phyloP scores from a whole-genome alignment of 2,797 vertebrate genomes.

The Clarias platycephalus region DNA sequence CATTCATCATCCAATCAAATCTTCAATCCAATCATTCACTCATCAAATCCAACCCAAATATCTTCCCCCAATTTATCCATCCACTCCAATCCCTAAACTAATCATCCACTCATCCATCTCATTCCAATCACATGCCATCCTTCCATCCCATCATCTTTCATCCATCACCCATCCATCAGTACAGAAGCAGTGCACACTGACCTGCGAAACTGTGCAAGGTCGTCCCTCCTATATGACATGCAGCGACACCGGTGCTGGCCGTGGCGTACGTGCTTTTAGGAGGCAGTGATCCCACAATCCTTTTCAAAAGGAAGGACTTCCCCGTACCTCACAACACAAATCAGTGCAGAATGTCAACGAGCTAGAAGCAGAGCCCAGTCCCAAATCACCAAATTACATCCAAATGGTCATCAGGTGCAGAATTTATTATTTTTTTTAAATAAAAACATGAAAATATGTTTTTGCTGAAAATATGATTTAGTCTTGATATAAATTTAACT shows the following conservation, averaged over 20 bases:
- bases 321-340: slow-evolving; percentile 81
- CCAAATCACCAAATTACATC: too few relatives aligned
- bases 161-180: neutral
- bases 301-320: slow-evolving; percentile 92
- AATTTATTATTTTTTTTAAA: too few relatives aligned
- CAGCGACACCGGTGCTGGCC: slow-evolving; percentile 94
- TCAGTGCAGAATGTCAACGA: neutral
- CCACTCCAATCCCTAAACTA: too few relatives aligned
- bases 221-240: slow-evolving; percentile 92
- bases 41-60: neutral
- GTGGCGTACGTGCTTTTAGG: slow-evolving; percentile 90
- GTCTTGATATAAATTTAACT: too few relatives aligned
- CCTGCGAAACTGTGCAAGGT: slow-evolving; percentile 93
- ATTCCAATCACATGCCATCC: neutral
- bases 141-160: neutral
- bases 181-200: slow-evolving; percentile 52
- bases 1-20: neutral
- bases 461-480: too few relatives aligned
- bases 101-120: neutral
- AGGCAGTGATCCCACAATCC: slow-evolving; percentile 89
- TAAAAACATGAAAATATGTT: too few relatives aligned
- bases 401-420: too few relatives aligned
- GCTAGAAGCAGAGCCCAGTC: too few relatives aligned
- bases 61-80: too few relatives aligned
- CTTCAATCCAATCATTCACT: neutral